Evolutionary conservation across 1,140 invertebrate species (phyloP), one percentile per base, ranked within the genome.

Genomic region (Scylla paramamosain): DNA sequence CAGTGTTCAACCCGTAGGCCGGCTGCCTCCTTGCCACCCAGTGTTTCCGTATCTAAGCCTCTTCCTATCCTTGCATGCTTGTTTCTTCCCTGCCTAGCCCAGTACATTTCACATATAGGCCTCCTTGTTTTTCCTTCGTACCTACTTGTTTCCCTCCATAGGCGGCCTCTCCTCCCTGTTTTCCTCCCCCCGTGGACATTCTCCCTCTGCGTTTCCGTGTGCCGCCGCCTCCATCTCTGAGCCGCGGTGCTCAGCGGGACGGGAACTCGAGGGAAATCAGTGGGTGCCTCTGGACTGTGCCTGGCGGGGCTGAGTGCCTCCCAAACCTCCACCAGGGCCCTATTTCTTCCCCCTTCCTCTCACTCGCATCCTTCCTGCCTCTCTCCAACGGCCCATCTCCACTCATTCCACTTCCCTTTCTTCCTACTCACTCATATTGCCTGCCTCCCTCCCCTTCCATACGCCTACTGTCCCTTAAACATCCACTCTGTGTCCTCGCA

Each of bases 201-300:
- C 10, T 20, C 2, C 52, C 52, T 59, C 52, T 4, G 16, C 10
- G 46, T 91, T 12, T 91, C 31, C 39, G 31, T 91, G 89, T 91
- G 46, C 45, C 52, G 89, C 52, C 28, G 0, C n/a, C 46, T 91
- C 46, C 52, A 59, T 59, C 89, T 28, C 87, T n/a, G 87, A 46
- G 32, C 46, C 31, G 25, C 87, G 39, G n/a, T 46, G 31, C 67
- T 77, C 67, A 77, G 67, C n/a, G 67, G 67, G n/a, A 77, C 20
- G 67, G 67, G 67, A 77, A n/a, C 67, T 77, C 67, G n/a, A 77
- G 67, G 67, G 67, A 77, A 77, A 77, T 77, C 67, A 77, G 67
- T 77, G 20, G 67, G 67, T n/a, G 16, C 67, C 67, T 77, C 67
- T 77, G 67, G 67, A 77, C 25, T 6, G 20, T n/a, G 67, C 25